These are phyloP conservation scores for Vulpes ferrilata DNA, from an alignment of 2,113 vertebrate species.

Conservation along the genomic window DNA sequence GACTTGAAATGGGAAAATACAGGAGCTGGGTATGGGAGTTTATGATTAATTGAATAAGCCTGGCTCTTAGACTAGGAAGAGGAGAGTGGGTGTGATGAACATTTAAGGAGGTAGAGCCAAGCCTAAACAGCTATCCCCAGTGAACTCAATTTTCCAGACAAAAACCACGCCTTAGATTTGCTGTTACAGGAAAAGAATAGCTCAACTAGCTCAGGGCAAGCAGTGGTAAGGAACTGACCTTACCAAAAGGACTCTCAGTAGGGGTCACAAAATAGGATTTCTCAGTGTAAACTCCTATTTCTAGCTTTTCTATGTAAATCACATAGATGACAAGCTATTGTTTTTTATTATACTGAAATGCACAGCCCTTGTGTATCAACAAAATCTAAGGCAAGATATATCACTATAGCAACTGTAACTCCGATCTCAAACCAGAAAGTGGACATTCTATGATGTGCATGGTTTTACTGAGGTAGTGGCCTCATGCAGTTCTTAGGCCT, in stretches of 20 bases:
- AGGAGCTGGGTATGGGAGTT: not conserved
- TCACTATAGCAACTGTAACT: slow-evolving; percentile 55
- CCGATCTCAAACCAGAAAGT: slow-evolving; percentile 53
- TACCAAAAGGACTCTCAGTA: not conserved
- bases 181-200: not conserved
- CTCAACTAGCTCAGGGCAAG: not conserved
- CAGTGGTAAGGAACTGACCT: not conserved
- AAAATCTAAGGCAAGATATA: slow-evolving; percentile 59
- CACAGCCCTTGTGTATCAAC: slow-evolving; percentile 39
- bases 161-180: not conserved
- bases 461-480: slow-evolving; percentile 22
- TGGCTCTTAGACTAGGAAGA: not conserved
- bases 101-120: not conserved
- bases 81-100: not conserved
- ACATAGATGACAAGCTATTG: not conserved
- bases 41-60: not conserved
- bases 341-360: slow-evolving; percentile 56
- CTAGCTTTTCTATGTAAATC: not conserved
- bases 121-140: not conserved
- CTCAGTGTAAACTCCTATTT: not conserved
- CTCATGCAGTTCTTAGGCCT: not conserved
- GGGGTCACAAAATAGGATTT: slow-evolving; percentile 7
- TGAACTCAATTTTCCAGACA: not conserved
- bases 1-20: not conserved
- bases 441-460: slow-evolving; percentile 3